These are phyloP conservation scores for Halichondria panicea DNA, from an alignment of 37 sponge, comb jelly and placozoan species.

Conservation along the genomic window DNA sequence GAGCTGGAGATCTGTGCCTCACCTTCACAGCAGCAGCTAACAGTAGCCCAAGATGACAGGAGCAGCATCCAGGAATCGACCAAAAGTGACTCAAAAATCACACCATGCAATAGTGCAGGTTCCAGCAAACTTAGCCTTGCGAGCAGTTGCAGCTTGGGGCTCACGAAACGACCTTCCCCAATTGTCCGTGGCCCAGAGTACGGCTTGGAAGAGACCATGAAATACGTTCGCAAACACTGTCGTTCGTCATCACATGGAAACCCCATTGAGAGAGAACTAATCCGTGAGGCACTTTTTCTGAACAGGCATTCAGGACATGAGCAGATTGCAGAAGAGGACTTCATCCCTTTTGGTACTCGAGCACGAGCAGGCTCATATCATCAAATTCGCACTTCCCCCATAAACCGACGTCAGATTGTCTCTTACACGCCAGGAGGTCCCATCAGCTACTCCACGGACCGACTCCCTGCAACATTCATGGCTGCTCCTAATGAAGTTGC, in stretches of 20 bases:
- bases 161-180: constrained; percentile 39
- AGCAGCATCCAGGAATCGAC: background rate
- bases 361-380: constrained; percentile 25
- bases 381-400: constrained; percentile 28
- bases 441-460: constrained; percentile 1
- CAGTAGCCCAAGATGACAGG: no score
- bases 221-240: constrained; percentile 33
- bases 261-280: constrained; percentile 3
- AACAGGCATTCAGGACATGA: background rate
- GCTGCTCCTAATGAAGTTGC: constrained; percentile 47
- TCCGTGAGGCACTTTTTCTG: no score
- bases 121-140: background rate
- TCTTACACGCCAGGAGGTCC: constrained; percentile 4
- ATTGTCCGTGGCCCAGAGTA: constrained; percentile 47
- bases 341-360: constrained; percentile 18
- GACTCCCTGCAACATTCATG: constrained; percentile 9
- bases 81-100: background rate
- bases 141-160: constrained; percentile 10
- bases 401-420: background rate
- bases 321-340: constrained; percentile 19
- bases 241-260: constrained; percentile 2
- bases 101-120: no score
- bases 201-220: constrained; percentile 54
- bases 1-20: no score
- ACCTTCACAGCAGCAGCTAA: no score